Evolutionary conservation across 35 echinoderm and acorn worm genomes (phyloP).

Genomic region (Diadema setosum): DNA sequence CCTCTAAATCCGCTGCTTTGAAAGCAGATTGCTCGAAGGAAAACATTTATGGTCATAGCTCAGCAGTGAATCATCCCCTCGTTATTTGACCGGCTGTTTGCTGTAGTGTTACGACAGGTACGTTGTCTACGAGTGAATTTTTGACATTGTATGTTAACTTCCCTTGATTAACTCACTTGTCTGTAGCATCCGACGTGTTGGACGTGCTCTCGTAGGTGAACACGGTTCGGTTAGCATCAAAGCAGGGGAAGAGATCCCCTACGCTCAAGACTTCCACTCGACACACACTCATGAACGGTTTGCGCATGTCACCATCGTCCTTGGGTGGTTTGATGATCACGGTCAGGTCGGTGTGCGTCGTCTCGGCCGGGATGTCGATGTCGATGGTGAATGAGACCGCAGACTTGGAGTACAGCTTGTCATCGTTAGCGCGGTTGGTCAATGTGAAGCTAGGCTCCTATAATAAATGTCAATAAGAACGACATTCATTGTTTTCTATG

Average conservation of each 20-base stretch:
- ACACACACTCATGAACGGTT: slow-evolving; percentile 69
- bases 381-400: slow-evolving; percentile 57
- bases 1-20: no score
- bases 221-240: slow-evolving; percentile 9
- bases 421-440: slow-evolving; percentile 26
- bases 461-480: no score
- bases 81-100: no score
- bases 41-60: no score
- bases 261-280: slow-evolving; percentile 43
- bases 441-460: slow-evolving; percentile 51
- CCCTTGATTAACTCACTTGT: background rate
- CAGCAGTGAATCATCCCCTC: no score
- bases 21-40: no score
- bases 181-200: background rate
- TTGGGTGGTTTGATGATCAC: slow-evolving; percentile 61
- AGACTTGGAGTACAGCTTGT: slow-evolving; percentile 58
- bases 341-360: slow-evolving; percentile 55
- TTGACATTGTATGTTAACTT: no score
- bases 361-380: slow-evolving; percentile 64
- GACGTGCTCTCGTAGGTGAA: background rate
- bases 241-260: slow-evolving; percentile 61
- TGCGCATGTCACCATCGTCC: background rate
- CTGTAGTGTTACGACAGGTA: no score
- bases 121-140: no score
- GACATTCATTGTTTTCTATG: no score